phyloP scores from a whole-genome alignment of 2,797 vertebrate genomes.

The Molossus molossus region DNA sequence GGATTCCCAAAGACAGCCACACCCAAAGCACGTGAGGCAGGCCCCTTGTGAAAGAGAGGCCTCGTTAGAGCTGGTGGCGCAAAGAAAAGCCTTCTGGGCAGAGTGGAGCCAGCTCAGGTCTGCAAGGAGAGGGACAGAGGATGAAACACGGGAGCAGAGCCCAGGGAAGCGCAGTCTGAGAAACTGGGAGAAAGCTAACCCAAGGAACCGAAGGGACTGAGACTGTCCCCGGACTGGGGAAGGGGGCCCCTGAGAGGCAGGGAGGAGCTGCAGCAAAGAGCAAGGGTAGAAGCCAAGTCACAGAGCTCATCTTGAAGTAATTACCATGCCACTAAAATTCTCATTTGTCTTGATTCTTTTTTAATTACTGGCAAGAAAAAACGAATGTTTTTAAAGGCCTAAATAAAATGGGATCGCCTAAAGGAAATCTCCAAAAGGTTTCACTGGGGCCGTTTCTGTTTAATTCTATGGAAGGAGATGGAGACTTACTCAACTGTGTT shows the following conservation, averaged over 20 bases:
- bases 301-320: slow-evolving; percentile 47
- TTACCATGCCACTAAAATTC: slow-evolving; percentile 56
- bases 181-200: not conserved
- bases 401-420: slow-evolving; percentile 69
- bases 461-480: slow-evolving; percentile 11
- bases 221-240: not conserved
- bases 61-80: not conserved
- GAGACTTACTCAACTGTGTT: slow-evolving; percentile 65
- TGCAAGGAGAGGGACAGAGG: not conserved
- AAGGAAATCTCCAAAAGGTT: slow-evolving; percentile 14
- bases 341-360: slow-evolving; percentile 69
- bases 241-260: not conserved
- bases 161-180: not conserved
- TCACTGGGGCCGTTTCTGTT: not conserved
- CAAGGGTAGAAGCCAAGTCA: slow-evolving; percentile 13
- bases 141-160: not conserved
- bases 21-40: not conserved
- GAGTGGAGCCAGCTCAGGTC: not conserved
- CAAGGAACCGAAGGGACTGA: not conserved
- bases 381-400: slow-evolving; percentile 68
- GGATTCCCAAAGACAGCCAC: not conserved
- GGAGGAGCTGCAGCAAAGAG: not conserved
- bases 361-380: slow-evolving; percentile 70
- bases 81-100: not conserved
- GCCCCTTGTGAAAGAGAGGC: not conserved